A percentile compares a stretch with the other conserved stretches of the same genome.
Conservation (phyloP, 2,888 invertebrate genomes). For the Caenorhabditis japonica region DNA sequence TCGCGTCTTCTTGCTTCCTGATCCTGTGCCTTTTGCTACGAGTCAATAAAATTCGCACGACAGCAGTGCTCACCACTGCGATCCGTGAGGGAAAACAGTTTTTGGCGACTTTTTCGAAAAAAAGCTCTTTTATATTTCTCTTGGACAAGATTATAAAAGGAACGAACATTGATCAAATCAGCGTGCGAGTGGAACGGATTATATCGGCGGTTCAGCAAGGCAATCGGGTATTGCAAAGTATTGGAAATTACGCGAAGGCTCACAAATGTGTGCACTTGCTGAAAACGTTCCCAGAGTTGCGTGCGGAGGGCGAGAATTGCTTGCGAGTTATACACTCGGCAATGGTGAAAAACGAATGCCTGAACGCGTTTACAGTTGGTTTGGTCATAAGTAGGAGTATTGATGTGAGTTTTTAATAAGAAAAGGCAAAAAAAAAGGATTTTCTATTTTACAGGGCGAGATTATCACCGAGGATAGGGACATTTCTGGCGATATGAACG, state of each 20-base stretch:
- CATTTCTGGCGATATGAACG: constrained; percentile 14
- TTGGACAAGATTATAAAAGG: constrained; percentile 51
- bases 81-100: constrained; percentile 60
- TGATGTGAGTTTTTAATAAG: constrained; percentile 40
- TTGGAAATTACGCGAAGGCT: constrained; percentile 61
- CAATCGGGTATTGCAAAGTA: constrained; percentile 57
- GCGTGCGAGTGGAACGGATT: constrained; percentile 29
- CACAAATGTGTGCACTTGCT: constrained; percentile 44
- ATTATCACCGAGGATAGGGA: constrained; percentile 22
- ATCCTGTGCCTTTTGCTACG: constrained; percentile 56
- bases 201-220: constrained; percentile 55
- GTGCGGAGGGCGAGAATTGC: constrained; percentile 55
- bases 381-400: constrained; percentile 54
- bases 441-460: constrained; percentile 23
- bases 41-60: constrained; percentile 54
- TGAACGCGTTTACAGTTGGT: constrained; percentile 60
- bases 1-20: constrained; percentile 52
- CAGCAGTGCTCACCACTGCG: constrained; percentile 50
- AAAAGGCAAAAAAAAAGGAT: neutral
- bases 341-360: constrained; percentile 55
- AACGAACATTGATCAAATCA: constrained; percentile 23
- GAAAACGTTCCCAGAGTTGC: constrained; percentile 58
- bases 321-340: constrained; percentile 57
- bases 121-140: constrained; percentile 55
- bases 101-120: constrained; percentile 51